phyloP scores from a whole-genome alignment of 1,140 invertebrate genomes.

The Hycleus cichorii region DNA sequence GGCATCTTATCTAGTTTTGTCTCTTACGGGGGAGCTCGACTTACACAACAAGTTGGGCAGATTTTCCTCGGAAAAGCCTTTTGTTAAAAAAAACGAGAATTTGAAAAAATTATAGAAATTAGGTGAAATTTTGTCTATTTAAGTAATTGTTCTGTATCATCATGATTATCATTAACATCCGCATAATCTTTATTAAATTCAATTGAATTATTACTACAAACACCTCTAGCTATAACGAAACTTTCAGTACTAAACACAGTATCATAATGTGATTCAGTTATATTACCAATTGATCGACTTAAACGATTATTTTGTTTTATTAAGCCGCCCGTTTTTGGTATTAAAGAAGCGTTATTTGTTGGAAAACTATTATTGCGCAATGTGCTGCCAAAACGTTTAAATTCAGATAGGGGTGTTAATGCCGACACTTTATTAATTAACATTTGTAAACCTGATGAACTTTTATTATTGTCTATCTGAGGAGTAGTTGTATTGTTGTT shows the following conservation, averaged over 20 bases:
- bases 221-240: conserved; percentile 38
- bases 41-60: conserved; percentile 39
- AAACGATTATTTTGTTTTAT: conserved; percentile 29
- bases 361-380: conserved; percentile 38
- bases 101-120: background rate
- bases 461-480: conserved; percentile 30
- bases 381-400: conserved; percentile 25
- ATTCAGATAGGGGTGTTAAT: conserved; percentile 28
- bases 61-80: conserved; percentile 37
- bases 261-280: conserved; percentile 41
- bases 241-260: conserved; percentile 40
- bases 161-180: conserved; percentile 13
- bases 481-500: conserved; percentile 41
- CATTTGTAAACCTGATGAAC: conserved; percentile 29
- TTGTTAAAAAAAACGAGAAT: background rate
- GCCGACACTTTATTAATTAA: conserved; percentile 34
- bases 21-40: conserved; percentile 7
- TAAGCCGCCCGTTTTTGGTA: conserved; percentile 25
- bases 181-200: conserved; percentile 17
- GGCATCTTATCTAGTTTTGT: background rate
- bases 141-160: conserved; percentile 25
- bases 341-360: conserved; percentile 28
- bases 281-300: conserved; percentile 39
- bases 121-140: background rate
- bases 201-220: conserved; percentile 20